These are phyloP conservation scores for Fabriciana adippe DNA, from an alignment of 2,888 invertebrate species.

Conservation along the genomic window DNA sequence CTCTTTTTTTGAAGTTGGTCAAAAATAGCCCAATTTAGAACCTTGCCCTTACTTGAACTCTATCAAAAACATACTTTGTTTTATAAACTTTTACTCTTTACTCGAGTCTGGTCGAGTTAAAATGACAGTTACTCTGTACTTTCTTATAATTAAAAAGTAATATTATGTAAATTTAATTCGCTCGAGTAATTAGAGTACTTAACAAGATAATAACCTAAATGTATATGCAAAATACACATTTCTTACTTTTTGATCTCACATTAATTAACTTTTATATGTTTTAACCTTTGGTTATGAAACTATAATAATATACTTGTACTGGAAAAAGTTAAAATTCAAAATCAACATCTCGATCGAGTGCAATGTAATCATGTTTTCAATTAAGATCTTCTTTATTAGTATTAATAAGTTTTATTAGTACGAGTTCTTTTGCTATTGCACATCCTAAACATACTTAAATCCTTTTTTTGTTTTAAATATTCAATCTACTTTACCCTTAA, in stretches of 20 bases:
- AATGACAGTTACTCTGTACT: not conserved
- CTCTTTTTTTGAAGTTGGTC: too few relatives aligned
- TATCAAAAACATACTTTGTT: too few relatives aligned
- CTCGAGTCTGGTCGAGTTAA: not conserved
- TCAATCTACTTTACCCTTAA: too few relatives aligned
- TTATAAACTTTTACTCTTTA: not conserved
- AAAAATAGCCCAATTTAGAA: too few relatives aligned
- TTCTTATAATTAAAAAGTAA: constrained; percentile 2
- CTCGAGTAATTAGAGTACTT: constrained; percentile 7
- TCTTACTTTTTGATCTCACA: not conserved
- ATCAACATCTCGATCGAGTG: too few relatives aligned
- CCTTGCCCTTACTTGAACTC: too few relatives aligned
- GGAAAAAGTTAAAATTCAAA: not conserved
- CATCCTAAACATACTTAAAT: too few relatives aligned
- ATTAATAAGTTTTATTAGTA: too few relatives aligned
- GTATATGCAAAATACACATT: not conserved
- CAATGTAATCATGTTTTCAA: too few relatives aligned
- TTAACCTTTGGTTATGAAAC: not conserved
- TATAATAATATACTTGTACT: not conserved
- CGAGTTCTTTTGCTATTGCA: too few relatives aligned
- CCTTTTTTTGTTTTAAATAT: too few relatives aligned
- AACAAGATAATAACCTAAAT: not conserved
- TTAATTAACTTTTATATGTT: not conserved
- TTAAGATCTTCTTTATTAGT: too few relatives aligned
- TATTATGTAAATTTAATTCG: constrained; percentile 4